These are phyloP conservation scores for Parus major DNA, from an alignment of 2,113 vertebrate species.

Conservation along the genomic window DNA sequence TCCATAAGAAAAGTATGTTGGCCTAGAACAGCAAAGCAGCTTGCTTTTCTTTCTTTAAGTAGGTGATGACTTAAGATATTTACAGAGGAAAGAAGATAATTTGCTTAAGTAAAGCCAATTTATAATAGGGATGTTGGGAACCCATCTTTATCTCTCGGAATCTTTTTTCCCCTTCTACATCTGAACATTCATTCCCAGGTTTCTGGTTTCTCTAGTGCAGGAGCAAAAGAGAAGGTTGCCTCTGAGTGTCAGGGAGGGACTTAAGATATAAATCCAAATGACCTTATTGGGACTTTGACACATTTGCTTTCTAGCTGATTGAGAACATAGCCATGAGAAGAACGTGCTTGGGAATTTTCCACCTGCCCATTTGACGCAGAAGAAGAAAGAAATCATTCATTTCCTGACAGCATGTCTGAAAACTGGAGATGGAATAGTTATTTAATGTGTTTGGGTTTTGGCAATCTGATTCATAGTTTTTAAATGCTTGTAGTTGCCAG, in stretches of 20 bases:
- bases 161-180: not conserved
- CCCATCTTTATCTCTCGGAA: not conserved
- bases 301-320: conserved; percentile 7
- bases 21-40: not conserved
- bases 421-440: conserved; percentile 32
- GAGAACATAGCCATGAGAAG: not conserved
- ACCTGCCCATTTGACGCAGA: conserved; percentile 14
- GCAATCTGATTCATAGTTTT: conserved; percentile 9
- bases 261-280: not conserved
- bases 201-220: not conserved
- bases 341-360: conserved; percentile 39
- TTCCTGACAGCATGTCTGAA: conserved; percentile 26
- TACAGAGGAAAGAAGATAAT: not conserved
- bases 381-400: conserved; percentile 15
- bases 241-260: not conserved
- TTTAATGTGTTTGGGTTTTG: conserved; percentile 32
- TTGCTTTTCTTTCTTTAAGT: conserved; percentile 13
- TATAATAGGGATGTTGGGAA: not conserved
- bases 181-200: not conserved
- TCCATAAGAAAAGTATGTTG: not conserved
- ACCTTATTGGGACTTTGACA: not conserved
- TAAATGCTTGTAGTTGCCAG: conserved; percentile 4
- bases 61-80: not conserved
- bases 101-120: not conserved
- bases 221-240: not conserved